Conservation (phyloP, 2,888 invertebrate genomes). For the Agonopterix subpropinquella region DNA sequence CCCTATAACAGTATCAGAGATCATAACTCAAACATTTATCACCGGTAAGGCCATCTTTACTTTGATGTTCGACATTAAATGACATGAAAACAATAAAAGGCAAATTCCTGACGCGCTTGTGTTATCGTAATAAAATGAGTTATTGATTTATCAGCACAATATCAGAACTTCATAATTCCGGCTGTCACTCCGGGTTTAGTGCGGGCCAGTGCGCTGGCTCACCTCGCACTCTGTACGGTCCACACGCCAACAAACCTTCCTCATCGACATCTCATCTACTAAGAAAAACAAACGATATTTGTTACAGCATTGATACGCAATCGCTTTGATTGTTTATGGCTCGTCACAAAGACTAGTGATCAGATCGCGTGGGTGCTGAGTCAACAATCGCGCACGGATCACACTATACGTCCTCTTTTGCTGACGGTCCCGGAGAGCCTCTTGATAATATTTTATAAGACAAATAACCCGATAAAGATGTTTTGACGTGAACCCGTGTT, state of each 20-base stretch:
- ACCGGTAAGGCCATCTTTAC: not conserved
- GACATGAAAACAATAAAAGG: conserved; percentile 1
- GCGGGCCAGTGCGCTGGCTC: conserved; percentile 42
- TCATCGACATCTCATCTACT: conserved; percentile 53
- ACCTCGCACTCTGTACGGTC: conserved; percentile 35
- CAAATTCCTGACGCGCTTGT: conserved; percentile 21
- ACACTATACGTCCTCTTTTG: conserved; percentile 68
- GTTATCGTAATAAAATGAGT: conserved; percentile 47
- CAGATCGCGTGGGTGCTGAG: conserved; percentile 67
- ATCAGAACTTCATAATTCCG: conserved; percentile 62
- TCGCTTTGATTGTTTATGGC: conserved; percentile 71
- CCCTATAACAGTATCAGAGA: no score
- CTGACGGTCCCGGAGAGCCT: conserved; percentile 72
- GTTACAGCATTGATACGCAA: conserved; percentile 66
- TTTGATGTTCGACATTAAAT: conserved; percentile 1
- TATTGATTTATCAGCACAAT: conserved; percentile 65
- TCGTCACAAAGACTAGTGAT: conserved; percentile 62
- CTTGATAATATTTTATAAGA: conserved; percentile 76
- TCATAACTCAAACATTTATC: not conserved
- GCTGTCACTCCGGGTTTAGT: conserved; percentile 62
- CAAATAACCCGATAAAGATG: conserved; percentile 76
- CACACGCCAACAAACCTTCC: conserved; percentile 41
- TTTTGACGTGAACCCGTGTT: conserved; percentile 75
- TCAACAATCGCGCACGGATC: conserved; percentile 69
- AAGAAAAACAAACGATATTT: conserved; percentile 68